Evolutionary conservation across 2,888 invertebrate genomes (phyloP).

Genomic region (Eupithecia subumbrata): DNA sequence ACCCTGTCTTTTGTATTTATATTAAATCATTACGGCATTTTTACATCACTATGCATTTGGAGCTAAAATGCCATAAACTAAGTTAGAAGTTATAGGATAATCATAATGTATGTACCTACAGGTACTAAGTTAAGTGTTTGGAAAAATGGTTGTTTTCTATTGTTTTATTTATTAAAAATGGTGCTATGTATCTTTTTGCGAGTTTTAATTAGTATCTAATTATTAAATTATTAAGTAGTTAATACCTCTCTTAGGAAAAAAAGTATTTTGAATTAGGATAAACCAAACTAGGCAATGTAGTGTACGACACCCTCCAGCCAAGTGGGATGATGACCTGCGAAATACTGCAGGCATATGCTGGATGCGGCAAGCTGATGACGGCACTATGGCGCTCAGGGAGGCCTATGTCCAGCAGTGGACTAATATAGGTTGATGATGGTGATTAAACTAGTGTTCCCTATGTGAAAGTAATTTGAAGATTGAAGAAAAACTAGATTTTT

Average conservation of each 20-base stretch:
- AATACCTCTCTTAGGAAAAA: background rate
- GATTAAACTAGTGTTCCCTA: background rate
- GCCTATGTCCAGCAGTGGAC: no score
- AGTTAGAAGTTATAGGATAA: background rate
- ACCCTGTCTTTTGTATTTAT: background rate
- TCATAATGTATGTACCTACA: background rate
- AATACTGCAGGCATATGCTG: no score
- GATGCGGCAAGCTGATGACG: no score
- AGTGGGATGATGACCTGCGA: no score
- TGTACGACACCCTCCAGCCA: no score
- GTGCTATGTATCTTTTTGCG: slow-evolving; percentile 31
- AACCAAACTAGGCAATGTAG: no score
- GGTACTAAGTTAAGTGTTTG: slow-evolving; percentile 2
- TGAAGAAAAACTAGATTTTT: background rate
- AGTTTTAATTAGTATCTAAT: background rate
- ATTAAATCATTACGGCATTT: background rate
- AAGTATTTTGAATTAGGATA: no score
- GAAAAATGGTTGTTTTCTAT: slow-evolving; percentile 31
- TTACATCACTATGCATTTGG: background rate
- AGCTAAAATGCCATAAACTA: background rate
- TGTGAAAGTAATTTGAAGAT: background rate
- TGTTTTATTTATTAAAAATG: slow-evolving; percentile 29
- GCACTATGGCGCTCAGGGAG: no score
- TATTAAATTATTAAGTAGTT: background rate
- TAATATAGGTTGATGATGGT: no score